Evolutionary conservation across 2,888 invertebrate species (phyloP).

Genomic region (Aproaerema taeniolella): DNA sequence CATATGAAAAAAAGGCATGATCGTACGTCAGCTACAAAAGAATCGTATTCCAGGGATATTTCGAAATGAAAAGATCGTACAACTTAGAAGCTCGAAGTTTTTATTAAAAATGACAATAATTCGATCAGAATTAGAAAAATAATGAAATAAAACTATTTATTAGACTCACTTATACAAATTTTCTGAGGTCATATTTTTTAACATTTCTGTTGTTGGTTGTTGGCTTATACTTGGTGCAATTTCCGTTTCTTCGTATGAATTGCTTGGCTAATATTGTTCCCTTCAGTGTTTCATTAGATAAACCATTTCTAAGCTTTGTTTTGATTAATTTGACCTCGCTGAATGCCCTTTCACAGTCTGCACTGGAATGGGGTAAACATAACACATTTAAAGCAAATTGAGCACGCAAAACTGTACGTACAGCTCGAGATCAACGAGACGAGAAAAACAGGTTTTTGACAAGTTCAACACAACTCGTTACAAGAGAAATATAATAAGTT

Average conservation of each 20-base stretch:
- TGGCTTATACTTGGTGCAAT: slow-evolving; percentile 5
- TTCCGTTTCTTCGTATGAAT: slow-evolving; percentile 8
- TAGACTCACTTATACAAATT: slow-evolving; percentile 1
- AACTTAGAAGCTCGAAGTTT: background rate
- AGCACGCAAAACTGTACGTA: slow-evolving; percentile 7
- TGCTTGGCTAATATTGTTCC: slow-evolving; percentile 7
- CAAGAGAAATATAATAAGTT: too few species aligned
- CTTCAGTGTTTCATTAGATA: slow-evolving; percentile 8
- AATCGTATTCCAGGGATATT: background rate
- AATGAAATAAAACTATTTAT: background rate
- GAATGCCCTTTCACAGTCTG: slow-evolving; percentile 16
- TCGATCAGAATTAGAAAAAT: background rate
- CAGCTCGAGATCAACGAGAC: slow-evolving; percentile 3
- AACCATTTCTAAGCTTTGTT: slow-evolving; percentile 20
- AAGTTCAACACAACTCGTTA: slow-evolving; percentile 5
- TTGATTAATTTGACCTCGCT: slow-evolving; percentile 17
- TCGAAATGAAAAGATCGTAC: background rate
- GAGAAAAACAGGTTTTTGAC: slow-evolving; percentile 6
- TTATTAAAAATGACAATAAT: background rate
- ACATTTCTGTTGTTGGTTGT: background rate
- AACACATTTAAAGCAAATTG: slow-evolving; percentile 12
- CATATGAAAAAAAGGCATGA: slow-evolving; percentile 19
- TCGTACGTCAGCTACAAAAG: too few species aligned
- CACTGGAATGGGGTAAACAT: slow-evolving; percentile 14
- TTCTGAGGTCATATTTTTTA: slow-evolving; percentile 1